Evolutionary conservation across 2,113 vertebrate genomes (phyloP).

Genomic region (Thamnophis sirtalis): DNA sequence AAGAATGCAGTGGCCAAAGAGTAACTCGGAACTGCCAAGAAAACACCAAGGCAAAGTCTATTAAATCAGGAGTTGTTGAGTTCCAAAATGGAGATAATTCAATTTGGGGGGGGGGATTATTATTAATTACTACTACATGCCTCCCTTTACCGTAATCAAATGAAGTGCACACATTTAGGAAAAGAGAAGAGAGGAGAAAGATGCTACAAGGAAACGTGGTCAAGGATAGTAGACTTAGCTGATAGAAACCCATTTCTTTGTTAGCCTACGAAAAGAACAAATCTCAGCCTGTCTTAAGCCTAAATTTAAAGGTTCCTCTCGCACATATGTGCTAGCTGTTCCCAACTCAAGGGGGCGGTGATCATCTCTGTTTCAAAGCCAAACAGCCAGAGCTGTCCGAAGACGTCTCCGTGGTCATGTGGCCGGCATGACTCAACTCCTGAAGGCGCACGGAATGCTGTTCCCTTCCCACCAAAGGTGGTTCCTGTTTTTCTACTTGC

Average conservation of each 20-base stretch:
- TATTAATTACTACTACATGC: not conserved
- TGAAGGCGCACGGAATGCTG: no score
- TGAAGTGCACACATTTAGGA: not conserved
- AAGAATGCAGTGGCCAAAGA: not conserved
- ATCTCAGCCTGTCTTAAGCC: slow-evolving; percentile 10
- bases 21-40: not conserved
- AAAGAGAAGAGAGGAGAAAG: slow-evolving; percentile 21
- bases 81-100: not conserved
- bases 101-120: not conserved
- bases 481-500: no score
- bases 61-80: not conserved
- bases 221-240: slow-evolving; percentile 31
- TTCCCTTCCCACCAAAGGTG: no score
- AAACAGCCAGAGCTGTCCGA: no score
- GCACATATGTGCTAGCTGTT: no score
- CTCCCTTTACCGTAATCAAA: not conserved
- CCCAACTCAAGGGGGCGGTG: no score
- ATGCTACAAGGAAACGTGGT: slow-evolving; percentile 22
- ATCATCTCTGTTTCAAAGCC: no score
- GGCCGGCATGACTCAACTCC: no score
- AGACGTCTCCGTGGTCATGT: no score
- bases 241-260: slow-evolving; percentile 28
- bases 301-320: not conserved
- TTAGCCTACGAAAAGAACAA: slow-evolving; percentile 52
- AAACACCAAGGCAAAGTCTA: not conserved